These are phyloP conservation scores for Sebastes goodei DNA, from an alignment of 2,797 vertebrate genomes.

Conservation along the genomic window DNA sequence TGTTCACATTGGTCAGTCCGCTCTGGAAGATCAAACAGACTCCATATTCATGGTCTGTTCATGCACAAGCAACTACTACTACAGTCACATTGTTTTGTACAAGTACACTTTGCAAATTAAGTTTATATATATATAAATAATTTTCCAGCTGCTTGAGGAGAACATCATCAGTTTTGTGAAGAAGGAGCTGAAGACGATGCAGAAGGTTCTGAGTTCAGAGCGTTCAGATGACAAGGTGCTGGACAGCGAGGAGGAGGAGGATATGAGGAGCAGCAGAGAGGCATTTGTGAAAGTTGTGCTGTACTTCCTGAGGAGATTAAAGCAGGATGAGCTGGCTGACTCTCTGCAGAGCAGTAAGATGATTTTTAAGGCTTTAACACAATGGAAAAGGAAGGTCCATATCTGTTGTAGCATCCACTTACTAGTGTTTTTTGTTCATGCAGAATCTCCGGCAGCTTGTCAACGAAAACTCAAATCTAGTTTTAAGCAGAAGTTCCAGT, in stretches of 20 bases:
- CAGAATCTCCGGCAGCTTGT: not conserved
- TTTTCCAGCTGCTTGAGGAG: slow-evolving; percentile 8
- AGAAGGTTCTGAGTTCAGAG: not conserved
- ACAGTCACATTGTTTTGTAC: too few relatives aligned
- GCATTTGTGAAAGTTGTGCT: slow-evolving; percentile 7
- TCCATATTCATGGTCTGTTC: slow-evolving; percentile 20
- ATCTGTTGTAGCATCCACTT: not conserved
- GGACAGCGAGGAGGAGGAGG: not conserved
- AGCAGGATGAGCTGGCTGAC: too few relatives aligned
- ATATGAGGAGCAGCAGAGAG: slow-evolving; percentile 6
- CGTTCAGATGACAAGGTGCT: not conserved
- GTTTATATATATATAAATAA: not conserved
- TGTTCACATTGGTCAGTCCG: not conserved
- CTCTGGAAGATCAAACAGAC: not conserved
- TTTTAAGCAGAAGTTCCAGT: slow-evolving; percentile 14
- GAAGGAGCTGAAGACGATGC: slow-evolving; percentile 12
- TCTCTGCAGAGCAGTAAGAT: not conserved
- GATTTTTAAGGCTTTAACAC: not conserved
- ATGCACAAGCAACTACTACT: not conserved
- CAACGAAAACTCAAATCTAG: not conserved
- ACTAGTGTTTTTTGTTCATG: not conserved
- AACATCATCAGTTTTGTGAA: slow-evolving; percentile 12
- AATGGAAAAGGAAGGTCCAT: not conserved
- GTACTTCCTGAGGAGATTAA: too few relatives aligned
- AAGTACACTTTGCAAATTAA: not conserved